These are phyloP conservation scores for Glaucomys volans DNA, from an alignment of 2,113 vertebrate genomes.

Conservation along the genomic window DNA sequence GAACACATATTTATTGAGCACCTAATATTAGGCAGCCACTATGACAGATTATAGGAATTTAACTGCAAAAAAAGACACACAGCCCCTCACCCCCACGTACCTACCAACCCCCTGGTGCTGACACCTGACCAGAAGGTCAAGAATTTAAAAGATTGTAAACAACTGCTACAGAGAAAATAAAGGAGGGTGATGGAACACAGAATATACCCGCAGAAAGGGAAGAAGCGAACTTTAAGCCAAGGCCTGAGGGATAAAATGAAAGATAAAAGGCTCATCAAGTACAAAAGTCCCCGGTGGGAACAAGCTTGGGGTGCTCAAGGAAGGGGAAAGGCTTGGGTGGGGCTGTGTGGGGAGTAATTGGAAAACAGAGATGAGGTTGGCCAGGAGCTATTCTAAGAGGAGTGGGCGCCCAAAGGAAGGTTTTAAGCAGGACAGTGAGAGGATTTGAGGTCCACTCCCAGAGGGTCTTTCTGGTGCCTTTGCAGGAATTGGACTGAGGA, in stretches of 20 bases:
- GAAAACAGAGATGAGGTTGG: rapidly evolving
- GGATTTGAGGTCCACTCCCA: background rate
- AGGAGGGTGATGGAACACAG: background rate
- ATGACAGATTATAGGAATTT: background rate
- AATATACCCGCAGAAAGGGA: background rate
- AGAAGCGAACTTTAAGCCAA: background rate
- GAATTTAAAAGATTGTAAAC: background rate
- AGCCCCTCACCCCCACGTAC: background rate
- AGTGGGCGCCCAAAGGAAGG: background rate
- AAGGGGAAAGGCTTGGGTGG: background rate
- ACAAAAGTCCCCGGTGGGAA: background rate
- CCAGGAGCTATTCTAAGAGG: background rate
- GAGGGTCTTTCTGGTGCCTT: background rate
- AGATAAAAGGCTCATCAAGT: background rate
- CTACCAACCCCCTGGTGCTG: rapidly evolving
- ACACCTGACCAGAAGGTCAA: background rate
- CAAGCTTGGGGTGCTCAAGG: background rate
- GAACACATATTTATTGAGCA: background rate
- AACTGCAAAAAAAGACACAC: background rate
- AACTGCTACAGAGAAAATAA: background rate
- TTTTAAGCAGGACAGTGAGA: background rate
- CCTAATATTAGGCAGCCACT: background rate
- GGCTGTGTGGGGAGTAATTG: background rate
- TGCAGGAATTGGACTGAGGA: background rate
- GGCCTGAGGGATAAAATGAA: background rate